phyloP scores from a whole-genome alignment of 2,113 vertebrate species.

The Phodopus roborovskii region DNA sequence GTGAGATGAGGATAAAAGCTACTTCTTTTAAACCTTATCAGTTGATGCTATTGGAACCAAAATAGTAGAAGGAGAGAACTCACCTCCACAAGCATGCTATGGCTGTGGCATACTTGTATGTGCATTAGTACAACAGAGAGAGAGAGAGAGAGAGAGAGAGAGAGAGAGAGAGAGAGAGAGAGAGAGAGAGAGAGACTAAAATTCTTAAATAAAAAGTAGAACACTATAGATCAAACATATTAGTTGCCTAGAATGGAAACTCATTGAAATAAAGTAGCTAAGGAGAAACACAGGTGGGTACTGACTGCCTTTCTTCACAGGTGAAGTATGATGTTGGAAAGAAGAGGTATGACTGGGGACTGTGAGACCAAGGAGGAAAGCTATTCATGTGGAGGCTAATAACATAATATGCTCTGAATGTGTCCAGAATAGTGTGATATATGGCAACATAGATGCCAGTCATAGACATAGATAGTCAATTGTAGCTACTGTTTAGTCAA shows the following conservation, averaged over 20 bases:
- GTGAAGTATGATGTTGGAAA: neutral
- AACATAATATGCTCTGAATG: neutral
- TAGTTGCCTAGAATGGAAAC: slow-evolving; percentile 15
- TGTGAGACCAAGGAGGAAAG: slow-evolving; percentile 35
- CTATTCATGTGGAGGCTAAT: neutral
- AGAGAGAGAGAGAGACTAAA: too few species aligned
- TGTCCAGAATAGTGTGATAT: neutral
- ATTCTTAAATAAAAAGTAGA: neutral
- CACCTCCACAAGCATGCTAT: neutral
- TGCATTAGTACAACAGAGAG: too few species aligned
- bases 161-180: too few species aligned
- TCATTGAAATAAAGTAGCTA: slow-evolving; percentile 18
- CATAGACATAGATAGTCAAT: neutral
- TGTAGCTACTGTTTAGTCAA: neutral
- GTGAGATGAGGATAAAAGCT: neutral
- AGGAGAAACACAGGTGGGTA: slow-evolving; percentile 40
- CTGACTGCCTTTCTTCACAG: neutral
- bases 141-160: too few species aligned
- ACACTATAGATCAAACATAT: slow-evolving; percentile 25
- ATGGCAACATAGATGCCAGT: neutral
- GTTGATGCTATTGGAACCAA: neutral
- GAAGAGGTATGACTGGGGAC: neutral
- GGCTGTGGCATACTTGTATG: neutral
- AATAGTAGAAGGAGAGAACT: neutral
- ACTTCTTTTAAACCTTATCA: neutral